Percentiles rank a stretch among this genome's conserved stretches.
Evolutionary conservation across 2,113 vertebrate genomes (phyloP).

Genomic region (Anolis sagrei): DNA sequence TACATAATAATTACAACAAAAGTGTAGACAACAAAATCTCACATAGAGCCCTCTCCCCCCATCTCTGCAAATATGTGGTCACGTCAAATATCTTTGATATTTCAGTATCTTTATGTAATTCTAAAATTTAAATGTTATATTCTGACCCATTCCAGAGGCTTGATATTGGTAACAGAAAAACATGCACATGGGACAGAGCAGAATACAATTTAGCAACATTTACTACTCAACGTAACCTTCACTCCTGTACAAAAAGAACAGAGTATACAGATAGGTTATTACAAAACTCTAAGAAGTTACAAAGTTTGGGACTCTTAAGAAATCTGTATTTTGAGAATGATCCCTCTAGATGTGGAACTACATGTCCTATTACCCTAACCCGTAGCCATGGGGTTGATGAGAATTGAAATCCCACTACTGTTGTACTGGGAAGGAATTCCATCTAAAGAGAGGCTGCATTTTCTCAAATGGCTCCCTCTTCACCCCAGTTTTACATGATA

Average conservation of each 20-base stretch:
- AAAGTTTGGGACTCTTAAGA: neutral
- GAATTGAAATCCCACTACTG: no score
- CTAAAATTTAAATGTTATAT: constrained; percentile 12
- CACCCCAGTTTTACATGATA: no score
- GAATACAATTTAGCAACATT: no score
- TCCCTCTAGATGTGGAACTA: no score
- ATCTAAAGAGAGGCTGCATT: no score
- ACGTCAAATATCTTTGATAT: neutral
- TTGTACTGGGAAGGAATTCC: no score
- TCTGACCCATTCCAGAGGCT: neutral
- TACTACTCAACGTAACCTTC: neutral
- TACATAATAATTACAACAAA: neutral
- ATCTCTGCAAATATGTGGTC: neutral
- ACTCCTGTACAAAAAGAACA: neutral
- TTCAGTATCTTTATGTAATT: neutral
- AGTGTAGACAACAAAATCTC: neutral
- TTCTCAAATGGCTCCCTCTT: no score
- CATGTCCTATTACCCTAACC: no score
- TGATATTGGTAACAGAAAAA: neutral
- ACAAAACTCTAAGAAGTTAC: neutral
- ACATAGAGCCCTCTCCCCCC: neutral
- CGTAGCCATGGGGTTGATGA: no score
- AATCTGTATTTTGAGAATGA: neutral
- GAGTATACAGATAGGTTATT: neutral
- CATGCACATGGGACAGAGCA: no score